Evolutionary conservation across 2,797 vertebrate species (phyloP).

Genomic region (Argyrosomus regius): DNA sequence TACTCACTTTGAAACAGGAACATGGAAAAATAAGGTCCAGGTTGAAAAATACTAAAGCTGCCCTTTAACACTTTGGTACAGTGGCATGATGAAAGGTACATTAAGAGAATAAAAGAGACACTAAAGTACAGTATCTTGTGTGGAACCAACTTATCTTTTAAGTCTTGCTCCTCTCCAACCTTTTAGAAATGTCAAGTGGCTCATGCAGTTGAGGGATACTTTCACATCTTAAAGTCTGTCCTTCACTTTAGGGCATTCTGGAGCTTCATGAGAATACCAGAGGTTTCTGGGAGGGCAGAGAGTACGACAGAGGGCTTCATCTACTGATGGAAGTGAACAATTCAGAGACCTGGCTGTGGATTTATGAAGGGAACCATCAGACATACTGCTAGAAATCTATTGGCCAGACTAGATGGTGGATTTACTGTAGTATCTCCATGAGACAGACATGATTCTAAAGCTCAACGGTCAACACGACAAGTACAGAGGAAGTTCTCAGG

Average conservation of each 20-base stretch:
- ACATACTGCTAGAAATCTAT: constrained; percentile 26
- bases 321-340: constrained; percentile 34
- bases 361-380: constrained; percentile 57
- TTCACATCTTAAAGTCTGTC: constrained; percentile 41
- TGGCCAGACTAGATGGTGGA: constrained; percentile 20
- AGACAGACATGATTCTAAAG: constrained; percentile 17
- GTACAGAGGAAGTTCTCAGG: neutral
- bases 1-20: too few relatives aligned
- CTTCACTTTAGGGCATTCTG: constrained; percentile 52
- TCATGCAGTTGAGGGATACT: constrained; percentile 71
- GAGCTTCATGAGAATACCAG: constrained; percentile 66
- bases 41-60: too few relatives aligned
- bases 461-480: constrained; percentile 14
- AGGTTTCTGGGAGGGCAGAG: constrained; percentile 69
- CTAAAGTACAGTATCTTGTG: constrained; percentile 40
- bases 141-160: constrained; percentile 64
- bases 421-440: constrained; percentile 18
- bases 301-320: constrained; percentile 31
- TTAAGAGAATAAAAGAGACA: constrained; percentile 34
- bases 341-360: constrained; percentile 30
- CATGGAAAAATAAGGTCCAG: too few relatives aligned
- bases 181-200: constrained; percentile 80
- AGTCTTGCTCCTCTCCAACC: constrained; percentile 65
- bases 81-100: constrained; percentile 30
- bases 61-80: constrained; percentile 16